Base-by-base conservation (phyloP, 2,888 invertebrate species). In the Bellardia pandia region DNA sequence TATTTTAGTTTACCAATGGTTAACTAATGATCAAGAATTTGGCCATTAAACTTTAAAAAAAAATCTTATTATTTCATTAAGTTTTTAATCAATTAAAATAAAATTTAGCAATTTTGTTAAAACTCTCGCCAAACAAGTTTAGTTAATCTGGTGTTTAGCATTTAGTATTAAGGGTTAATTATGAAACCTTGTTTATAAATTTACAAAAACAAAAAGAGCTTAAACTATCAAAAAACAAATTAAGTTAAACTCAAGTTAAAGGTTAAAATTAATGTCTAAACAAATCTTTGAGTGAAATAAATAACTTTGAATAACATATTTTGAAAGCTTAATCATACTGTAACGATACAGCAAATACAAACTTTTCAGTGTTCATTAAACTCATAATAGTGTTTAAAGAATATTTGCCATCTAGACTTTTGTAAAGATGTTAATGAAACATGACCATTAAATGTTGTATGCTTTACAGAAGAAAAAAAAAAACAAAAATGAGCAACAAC, bases 341-440 rank as follows among this genome's bases (percentile, higher is more conserved):
- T 37, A 37, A 37, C 37, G 37, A 37, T 37, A 37, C 4, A 37
- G 37, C 37, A 5, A 6, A 6, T 37, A 0, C 6, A 33, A 33
- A 33, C 33, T 5, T 37, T 37, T 37, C 3, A 6, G 2, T 37
- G 4, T 37, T 37, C 37, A 37, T 37, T 37, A 37, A 37, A 37
- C 37, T 37, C 45, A n/a, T n/a, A n/a, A 45, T 13, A 64, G 58
- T 53, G 33, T 74, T 37, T 14, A 42, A 45, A 33, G 51, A 30
- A 23, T 30, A 40, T 37, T 72, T 48, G 37, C 51, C 30, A 53
- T 30, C 37, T 60, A 58, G 45, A 42, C 51, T 23, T 42, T 37
- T 62, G 72, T 68, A 37, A 56, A 79, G 68, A 76, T 76, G 72
- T 77, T 68, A 77, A 77, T 77, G 80, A 76, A 83, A 86, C 86